These are phyloP conservation scores for Microctenopoma stevenorrisi DNA, from an alignment of 2,797 vertebrate genomes.

Conservation along the genomic window DNA sequence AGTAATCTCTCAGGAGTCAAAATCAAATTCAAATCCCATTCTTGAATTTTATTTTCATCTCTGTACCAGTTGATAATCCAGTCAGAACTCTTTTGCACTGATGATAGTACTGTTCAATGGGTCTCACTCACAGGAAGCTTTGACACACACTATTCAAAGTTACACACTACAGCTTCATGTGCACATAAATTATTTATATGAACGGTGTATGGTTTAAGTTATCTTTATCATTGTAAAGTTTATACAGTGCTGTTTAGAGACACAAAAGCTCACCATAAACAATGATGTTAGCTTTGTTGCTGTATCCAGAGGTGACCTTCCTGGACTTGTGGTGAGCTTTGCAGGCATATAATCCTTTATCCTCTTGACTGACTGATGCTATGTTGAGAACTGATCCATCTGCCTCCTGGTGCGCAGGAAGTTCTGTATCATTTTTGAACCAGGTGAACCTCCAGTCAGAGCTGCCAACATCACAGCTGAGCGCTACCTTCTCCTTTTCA, in stretches of 20 bases:
- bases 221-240: not conserved
- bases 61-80: constrained; percentile 66
- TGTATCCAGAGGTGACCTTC: constrained; percentile 21
- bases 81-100: not conserved
- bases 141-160: no score
- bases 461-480: constrained; percentile 45
- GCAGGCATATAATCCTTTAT: constrained; percentile 53
- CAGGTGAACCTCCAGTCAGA: constrained; percentile 57
- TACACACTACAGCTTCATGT: no score
- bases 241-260: not conserved
- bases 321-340: constrained; percentile 28
- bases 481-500: constrained; percentile 56
- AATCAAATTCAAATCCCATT: not conserved
- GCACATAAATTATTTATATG: no score
- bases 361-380: accelerated
- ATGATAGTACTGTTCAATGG: no score
- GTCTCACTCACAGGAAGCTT: no score
- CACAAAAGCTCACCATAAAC: constrained; percentile 58
- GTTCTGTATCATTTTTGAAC: constrained; percentile 2
- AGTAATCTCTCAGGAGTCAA: not conserved
- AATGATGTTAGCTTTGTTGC: not conserved
- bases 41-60: not conserved
- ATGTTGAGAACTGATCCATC: constrained; percentile 24
- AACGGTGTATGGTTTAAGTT: not conserved
- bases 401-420: accelerated